Evolutionary conservation across 2,797 vertebrate genomes (phyloP).

Genomic region (Uromys caudimaculatus): DNA sequence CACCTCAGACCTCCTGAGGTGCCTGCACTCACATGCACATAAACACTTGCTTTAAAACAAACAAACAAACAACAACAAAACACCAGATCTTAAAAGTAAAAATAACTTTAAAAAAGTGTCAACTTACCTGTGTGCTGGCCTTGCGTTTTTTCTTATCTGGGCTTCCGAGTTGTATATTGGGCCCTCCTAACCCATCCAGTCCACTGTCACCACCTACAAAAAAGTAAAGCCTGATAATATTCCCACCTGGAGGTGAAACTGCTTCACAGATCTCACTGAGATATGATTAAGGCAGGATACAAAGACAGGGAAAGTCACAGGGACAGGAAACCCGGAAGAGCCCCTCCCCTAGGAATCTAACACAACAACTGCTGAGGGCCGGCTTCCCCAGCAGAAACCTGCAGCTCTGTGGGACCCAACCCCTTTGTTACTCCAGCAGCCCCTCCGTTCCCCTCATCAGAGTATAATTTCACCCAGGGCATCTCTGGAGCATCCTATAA

Average conservation of each 20-base stretch:
- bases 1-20: background rate
- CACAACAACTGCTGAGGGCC: background rate
- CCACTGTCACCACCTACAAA: slow-evolving; percentile 90
- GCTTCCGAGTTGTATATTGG: slow-evolving; percentile 89
- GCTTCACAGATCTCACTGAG: slow-evolving; percentile 20
- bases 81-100: background rate
- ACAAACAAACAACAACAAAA: background rate
- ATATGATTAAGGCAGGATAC: background rate
- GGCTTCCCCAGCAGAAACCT: no score
- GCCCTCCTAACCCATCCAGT: slow-evolving; percentile 91
- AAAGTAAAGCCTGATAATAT: slow-evolving; percentile 67
- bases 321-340: background rate
- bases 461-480: background rate
- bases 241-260: slow-evolving; percentile 55
- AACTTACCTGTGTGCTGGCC: slow-evolving; percentile 90
- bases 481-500: background rate
- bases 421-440: background rate
- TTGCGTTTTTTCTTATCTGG: slow-evolving; percentile 94
- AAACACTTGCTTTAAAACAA: background rate
- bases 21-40: background rate
- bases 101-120: background rate
- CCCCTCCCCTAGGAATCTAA: no score
- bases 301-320: background rate
- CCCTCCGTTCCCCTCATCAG: background rate
- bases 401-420: background rate